Conservation (phyloP, 1,140 invertebrate species). For the Telenomus remus region DNA sequence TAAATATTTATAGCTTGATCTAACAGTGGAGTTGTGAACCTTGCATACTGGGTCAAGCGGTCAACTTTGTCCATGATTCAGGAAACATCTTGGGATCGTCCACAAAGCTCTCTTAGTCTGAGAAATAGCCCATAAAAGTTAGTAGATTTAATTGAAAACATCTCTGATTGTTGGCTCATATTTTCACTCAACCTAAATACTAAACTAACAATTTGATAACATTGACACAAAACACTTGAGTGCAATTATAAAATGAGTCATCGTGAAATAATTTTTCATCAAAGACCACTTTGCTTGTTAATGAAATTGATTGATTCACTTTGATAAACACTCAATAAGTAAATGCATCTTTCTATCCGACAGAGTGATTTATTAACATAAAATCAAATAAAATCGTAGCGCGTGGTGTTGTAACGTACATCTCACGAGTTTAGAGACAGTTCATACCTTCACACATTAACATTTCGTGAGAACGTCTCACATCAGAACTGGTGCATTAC, state of each 20-base stretch:
- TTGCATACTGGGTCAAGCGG: slow-evolving; percentile 31
- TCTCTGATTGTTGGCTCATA: slow-evolving; percentile 1
- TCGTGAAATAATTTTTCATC: slow-evolving; percentile 7
- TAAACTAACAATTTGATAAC: slow-evolving; percentile 6
- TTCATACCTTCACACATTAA: slow-evolving; percentile 47
- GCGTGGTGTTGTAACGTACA: slow-evolving; percentile 41
- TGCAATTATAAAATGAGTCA: slow-evolving; percentile 16
- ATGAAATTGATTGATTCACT: slow-evolving; percentile 5
- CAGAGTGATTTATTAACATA: no score
- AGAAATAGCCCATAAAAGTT: slow-evolving; percentile 28
- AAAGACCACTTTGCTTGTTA: neutral
- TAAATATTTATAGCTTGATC: slow-evolving; percentile 11
- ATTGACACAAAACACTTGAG: slow-evolving; percentile 16
- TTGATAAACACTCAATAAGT: neutral
- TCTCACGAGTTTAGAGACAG: slow-evolving; percentile 22
- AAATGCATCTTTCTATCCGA: no score
- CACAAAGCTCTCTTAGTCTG: slow-evolving; percentile 17
- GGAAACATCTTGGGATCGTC: slow-evolving; percentile 25
- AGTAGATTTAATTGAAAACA: slow-evolving; percentile 23
- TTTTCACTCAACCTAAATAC: slow-evolving; percentile 20
- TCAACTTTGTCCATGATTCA: slow-evolving; percentile 38
- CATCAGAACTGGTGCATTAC: neutral
- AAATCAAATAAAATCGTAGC: slow-evolving; percentile 9
- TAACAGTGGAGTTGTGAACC: slow-evolving; percentile 15
- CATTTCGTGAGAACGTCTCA: slow-evolving; percentile 48